These are phyloP conservation scores for Bos taurus DNA, from an alignment of 2,113 vertebrate species.

Conservation along the genomic window ARS-UCD2.0 NC_037328.1:55642001-55642500, in stretches of 20 bases:
- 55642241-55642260: background rate
- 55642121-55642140: background rate
- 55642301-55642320: background rate
- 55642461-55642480: background rate
- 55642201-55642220: background rate
- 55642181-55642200: background rate
- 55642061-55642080: background rate
- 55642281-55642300: background rate
- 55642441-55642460: background rate
- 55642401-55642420: background rate
- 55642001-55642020: background rate
- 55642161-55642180: background rate
- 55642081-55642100: background rate
- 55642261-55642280: background rate
- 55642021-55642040: background rate
- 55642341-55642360: background rate
- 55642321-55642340: background rate
- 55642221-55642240: background rate
- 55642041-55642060: background rate
- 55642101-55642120: background rate
- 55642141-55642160: background rate
- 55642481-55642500: background rate
- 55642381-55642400: background rate
- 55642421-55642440: background rate
- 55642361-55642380: background rate